These are phyloP conservation scores for Oreotrochilus melanogaster DNA, from an alignment of 2,113 vertebrate genomes.

Conservation along the genomic window DNA sequence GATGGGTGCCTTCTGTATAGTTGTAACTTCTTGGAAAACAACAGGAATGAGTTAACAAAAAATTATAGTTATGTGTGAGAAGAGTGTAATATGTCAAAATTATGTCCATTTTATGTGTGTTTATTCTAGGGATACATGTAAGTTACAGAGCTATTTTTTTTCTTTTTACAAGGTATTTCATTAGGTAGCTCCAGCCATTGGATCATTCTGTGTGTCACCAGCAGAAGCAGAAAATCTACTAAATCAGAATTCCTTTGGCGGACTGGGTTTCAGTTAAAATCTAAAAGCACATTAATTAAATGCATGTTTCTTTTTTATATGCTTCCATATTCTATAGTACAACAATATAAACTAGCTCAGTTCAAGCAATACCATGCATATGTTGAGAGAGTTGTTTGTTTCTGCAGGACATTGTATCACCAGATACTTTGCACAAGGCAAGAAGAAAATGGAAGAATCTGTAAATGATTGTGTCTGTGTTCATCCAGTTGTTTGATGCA, in stretches of 20 bases:
- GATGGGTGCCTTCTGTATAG: background rate
- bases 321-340: background rate
- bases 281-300: slow-evolving; percentile 14
- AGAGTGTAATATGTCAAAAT: background rate
- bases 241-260: slow-evolving; percentile 15
- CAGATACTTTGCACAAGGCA: background rate
- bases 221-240: background rate
- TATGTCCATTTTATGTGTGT: background rate
- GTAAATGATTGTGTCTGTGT: background rate
- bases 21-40: background rate
- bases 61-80: background rate
- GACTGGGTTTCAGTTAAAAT: background rate
- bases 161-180: background rate
- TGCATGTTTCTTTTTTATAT: background rate
- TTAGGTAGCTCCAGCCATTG: background rate
- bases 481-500: background rate
- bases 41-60: background rate
- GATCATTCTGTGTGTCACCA: background rate
- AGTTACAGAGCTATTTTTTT: background rate
- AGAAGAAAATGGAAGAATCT: background rate
- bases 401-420: background rate
- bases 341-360: background rate
- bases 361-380: background rate
- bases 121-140: background rate
- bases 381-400: background rate